Evolutionary conservation across 2,113 vertebrate genomes (phyloP), one percentile per base, ranked within the genome.

Genomic region (Pionites leucogaster): DNA sequence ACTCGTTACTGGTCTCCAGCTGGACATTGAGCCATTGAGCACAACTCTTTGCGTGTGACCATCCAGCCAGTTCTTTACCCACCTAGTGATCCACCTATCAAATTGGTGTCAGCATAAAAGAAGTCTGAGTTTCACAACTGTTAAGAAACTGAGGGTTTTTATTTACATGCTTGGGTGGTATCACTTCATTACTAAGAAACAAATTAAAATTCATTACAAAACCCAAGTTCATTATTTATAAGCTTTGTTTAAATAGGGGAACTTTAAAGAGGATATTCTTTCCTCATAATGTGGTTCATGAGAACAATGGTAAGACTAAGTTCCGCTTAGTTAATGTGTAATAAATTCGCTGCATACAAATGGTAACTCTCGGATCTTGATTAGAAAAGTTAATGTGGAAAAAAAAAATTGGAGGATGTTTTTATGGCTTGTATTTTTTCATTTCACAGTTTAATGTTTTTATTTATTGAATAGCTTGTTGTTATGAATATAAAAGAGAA

Each of bases 221-320:
- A 0, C 1, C 0, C 2, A 53, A 60, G 84, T 68, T 72, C 0
- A 13, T 44, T 68, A n/a, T 49, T 59, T 49, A 10, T 44, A 12
- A 19, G 7, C 3, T 46, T 53, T 71, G 13, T 5, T 28, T 44
- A 60, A 85, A 55, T 18, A 5, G 1, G 0, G 3, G 5, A 52
- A 35, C 28, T 88, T 78, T 12, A 71, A 37, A 57, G 79, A 52
- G 0, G 17, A 6, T 47, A 11, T 65, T 82, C 16, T 9, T 49
- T 70, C n/a, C 20, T 59, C 4, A 3, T 28, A 22, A 7, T 3
- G 39, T 9, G 31, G 4, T 41, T 76, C 10, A 1, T 77, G 28
- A 64, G 25, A 72, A 50, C 13, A 3, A 6, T 13, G 15, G 14
- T 49, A 12, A 37, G n/a, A 72, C 17, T 42, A 25, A 41, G 22